Conservation (phyloP, 2,888 invertebrate genomes). For the Sericinus montela region DNA sequence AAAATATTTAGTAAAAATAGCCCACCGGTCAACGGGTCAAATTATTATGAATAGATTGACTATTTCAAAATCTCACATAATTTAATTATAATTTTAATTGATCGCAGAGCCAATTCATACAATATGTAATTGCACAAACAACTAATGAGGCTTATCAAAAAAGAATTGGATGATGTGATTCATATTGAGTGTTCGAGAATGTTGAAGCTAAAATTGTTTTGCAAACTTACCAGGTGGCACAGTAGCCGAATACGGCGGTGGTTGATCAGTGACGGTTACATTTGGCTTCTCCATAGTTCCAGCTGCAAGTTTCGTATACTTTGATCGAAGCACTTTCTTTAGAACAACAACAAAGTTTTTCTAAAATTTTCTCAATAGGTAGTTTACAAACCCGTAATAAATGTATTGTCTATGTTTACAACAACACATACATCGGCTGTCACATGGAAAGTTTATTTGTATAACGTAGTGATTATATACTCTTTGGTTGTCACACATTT, state of each 20-base stretch:
- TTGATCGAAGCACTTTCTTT: constrained; percentile 1
- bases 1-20: too few relatives aligned
- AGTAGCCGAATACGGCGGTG: constrained; percentile 75
- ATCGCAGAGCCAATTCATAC: too few relatives aligned
- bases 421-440: neutral
- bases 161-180: constrained; percentile 47
- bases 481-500: too few relatives aligned
- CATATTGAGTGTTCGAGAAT: constrained; percentile 31
- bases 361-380: neutral
- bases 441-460: neutral
- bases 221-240: constrained; percentile 47
- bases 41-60: too few relatives aligned
- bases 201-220: constrained; percentile 30
- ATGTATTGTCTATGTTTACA: neutral
- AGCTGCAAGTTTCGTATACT: neutral
- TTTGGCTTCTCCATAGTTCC: constrained; percentile 53
- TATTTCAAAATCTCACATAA: too few relatives aligned
- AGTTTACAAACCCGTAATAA: too few relatives aligned
- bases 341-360: neutral
- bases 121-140: constrained; percentile 24
- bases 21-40: too few relatives aligned
- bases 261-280: constrained; percentile 55
- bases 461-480: too few relatives aligned
- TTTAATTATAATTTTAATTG: too few relatives aligned
- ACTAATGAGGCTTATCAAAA: constrained; percentile 30